phyloP scores from a whole-genome alignment of 2,888 invertebrate species.

The Microplitis manilae region DNA sequence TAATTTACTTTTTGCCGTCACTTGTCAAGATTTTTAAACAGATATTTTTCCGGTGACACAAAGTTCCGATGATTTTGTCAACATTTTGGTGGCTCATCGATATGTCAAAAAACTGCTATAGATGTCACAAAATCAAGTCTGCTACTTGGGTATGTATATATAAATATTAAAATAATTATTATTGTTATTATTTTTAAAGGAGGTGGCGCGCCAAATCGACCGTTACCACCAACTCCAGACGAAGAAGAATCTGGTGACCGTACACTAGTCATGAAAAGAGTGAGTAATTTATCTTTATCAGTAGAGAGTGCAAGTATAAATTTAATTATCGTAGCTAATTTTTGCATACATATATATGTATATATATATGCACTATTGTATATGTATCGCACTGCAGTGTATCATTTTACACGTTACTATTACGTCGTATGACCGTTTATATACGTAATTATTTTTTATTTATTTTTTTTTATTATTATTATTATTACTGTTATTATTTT shows the following conservation, averaged over 20 bases:
- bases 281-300: conserved; percentile 73
- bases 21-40: no score
- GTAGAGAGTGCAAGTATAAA: conserved; percentile 53
- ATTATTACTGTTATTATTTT: not conserved
- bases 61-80: no score
- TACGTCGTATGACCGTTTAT: conserved; percentile 38
- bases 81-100: no score
- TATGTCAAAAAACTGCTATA: no score
- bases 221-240: conserved; percentile 95
- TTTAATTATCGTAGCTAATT: conserved; percentile 39
- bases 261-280: conserved; percentile 93
- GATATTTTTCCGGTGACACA: no score
- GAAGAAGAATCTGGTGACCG: conserved; percentile 90
- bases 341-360: conserved; percentile 42
- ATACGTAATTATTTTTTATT: conserved; percentile 1
- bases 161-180: not conserved
- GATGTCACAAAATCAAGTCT: no score
- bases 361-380: conserved; percentile 44
- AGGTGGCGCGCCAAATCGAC: conserved; percentile 90
- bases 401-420: conserved; percentile 24
- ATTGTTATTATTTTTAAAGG: conserved; percentile 47
- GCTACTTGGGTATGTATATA: no score
- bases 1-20: no score
- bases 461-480: conserved; percentile 5
- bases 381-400: conserved; percentile 48